These are phyloP conservation scores for Sminthurides aquaticus DNA, from an alignment of 2,888 invertebrate genomes.

Conservation along the genomic window DNA sequence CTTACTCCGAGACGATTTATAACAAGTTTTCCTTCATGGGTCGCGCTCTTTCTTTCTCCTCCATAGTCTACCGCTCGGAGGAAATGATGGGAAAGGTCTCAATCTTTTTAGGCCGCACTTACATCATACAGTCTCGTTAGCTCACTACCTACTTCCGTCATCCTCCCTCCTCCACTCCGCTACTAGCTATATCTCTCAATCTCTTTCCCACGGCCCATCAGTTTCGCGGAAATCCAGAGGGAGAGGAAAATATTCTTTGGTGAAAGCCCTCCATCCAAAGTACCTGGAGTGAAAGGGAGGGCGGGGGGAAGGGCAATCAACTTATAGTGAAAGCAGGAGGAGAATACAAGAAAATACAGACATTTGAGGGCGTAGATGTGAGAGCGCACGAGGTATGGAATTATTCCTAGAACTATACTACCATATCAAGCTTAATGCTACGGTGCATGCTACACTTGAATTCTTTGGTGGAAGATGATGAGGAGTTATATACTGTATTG, in stretches of 20 bases:
- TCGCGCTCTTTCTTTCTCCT: slow-evolving; percentile 13
- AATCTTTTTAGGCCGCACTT: neutral
- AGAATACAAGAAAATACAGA: no score
- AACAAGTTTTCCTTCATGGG: slow-evolving; percentile 19
- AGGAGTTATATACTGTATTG: no score
- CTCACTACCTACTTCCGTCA: neutral
- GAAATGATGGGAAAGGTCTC: neutral
- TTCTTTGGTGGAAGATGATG: no score
- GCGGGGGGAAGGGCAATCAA: no score
- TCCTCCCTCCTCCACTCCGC: slow-evolving; percentile 7
- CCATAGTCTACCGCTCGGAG: neutral
- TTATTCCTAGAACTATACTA: no score
- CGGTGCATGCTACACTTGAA: no score
- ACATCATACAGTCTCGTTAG: neutral
- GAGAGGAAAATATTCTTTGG: neutral
- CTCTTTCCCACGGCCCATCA: neutral
- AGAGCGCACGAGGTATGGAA: no score
- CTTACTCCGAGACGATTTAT: slow-evolving; percentile 35
- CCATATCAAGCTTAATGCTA: no score
- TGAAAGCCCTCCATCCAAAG: no score
- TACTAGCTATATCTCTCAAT: neutral
- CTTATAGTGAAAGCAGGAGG: no score
- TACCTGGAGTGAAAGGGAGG: no score
- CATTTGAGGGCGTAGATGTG: no score
- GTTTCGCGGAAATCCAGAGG: neutral